phyloP scores from a whole-genome alignment of 2,113 vertebrate species.

The Campylomormyrus tamandua region DNA sequence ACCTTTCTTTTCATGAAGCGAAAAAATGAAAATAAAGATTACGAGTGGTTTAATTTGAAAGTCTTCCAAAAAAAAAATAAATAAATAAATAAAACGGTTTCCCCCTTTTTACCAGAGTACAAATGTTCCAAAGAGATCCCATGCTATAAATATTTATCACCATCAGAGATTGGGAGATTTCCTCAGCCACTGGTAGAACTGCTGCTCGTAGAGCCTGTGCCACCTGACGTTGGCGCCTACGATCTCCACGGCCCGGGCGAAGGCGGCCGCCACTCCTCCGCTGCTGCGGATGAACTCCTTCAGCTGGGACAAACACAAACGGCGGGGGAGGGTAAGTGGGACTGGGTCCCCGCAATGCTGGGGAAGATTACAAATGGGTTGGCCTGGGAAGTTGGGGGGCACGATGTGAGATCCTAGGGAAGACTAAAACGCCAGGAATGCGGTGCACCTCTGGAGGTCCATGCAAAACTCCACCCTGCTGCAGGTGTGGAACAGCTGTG shows the following conservation, averaged over 20 bases:
- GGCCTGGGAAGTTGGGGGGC: not conserved
- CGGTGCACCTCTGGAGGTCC: not conserved
- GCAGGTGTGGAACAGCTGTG: not conserved
- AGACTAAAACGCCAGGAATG: not conserved
- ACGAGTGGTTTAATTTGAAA: slow-evolving; percentile 32
- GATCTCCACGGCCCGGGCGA: slow-evolving; percentile 83
- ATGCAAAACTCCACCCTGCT: not conserved
- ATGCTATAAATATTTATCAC: slow-evolving; percentile 26
- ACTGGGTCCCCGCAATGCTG: not conserved
- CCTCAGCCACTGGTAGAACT: slow-evolving; percentile 89
- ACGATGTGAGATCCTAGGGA: not conserved
- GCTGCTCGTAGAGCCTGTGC: slow-evolving; percentile 83
- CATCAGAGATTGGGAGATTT: slow-evolving; percentile 64
- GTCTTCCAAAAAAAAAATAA: slow-evolving; percentile 20
- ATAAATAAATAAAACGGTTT: not conserved
- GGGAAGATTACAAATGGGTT: not conserved
- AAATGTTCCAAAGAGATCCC: slow-evolving; percentile 42
- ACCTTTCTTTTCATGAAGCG: slow-evolving; percentile 42
- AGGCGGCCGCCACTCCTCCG: slow-evolving; percentile 66
- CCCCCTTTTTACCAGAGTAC: slow-evolving; percentile 35
- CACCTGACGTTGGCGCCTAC: slow-evolving; percentile 91
- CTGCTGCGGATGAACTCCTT: slow-evolving; percentile 85
- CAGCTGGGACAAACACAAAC: slow-evolving; percentile 61
- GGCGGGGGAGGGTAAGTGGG: not conserved
- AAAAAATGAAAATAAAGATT: not conserved